Percentiles rank a stretch among this genome's conserved stretches.
phyloP scores from a whole-genome alignment of 2,888 invertebrate species.

The Pseudococcus jackbeardsleyi region DNA sequence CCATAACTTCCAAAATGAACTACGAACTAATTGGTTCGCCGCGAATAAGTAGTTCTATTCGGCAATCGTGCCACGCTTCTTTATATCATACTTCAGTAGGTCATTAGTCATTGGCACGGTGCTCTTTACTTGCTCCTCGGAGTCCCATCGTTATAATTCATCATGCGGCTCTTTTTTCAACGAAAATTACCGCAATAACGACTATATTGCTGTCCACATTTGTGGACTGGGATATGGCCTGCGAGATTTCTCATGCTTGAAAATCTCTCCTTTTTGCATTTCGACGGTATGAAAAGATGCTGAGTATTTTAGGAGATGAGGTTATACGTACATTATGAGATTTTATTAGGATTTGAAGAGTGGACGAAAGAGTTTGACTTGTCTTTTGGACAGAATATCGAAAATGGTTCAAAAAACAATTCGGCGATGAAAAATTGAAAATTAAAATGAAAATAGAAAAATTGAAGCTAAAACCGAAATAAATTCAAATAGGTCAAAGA shows the following conservation, averaged over 20 bases:
- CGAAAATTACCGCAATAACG: conserved; percentile 30
- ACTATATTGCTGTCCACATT: conserved; percentile 25
- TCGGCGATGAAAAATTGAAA: too few relatives aligned
- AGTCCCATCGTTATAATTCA: conserved; percentile 33
- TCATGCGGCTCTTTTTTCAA: conserved; percentile 27
- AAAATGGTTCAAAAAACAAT: too few relatives aligned
- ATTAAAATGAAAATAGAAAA: too few relatives aligned
- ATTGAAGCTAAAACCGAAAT: too few relatives aligned
- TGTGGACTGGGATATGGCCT: neutral
- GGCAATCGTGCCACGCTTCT: conserved; percentile 44
- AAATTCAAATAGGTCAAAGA: too few relatives aligned
- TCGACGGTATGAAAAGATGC: neutral
- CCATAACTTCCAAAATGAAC: conserved; percentile 25
- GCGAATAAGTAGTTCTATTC: conserved; percentile 49
- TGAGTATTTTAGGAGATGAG: too few relatives aligned
- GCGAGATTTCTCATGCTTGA: conserved; percentile 10
- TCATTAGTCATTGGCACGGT: conserved; percentile 46
- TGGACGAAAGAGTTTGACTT: too few relatives aligned
- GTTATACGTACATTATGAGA: too few relatives aligned
- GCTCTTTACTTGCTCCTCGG: neutral
- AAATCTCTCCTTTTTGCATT: neutral
- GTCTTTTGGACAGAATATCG: too few relatives aligned
- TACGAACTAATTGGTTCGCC: conserved; percentile 28
- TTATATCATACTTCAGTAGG: conserved; percentile 49
- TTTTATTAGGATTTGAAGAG: too few relatives aligned